Evolutionary conservation across 2,888 invertebrate genomes (phyloP).

Genomic region (Dasysyrphus tricinctus): DNA sequence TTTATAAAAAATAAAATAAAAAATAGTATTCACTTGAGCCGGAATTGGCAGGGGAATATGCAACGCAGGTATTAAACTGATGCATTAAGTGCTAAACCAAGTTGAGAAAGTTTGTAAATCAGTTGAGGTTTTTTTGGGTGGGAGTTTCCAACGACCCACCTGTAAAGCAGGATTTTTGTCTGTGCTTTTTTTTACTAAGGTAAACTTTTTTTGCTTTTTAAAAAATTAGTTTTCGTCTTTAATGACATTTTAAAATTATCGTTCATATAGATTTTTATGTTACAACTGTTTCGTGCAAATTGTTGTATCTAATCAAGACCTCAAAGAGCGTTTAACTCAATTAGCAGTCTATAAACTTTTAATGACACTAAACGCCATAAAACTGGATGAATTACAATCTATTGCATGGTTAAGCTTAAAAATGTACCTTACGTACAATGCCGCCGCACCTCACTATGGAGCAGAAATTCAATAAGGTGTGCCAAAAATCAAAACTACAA

Average conservation of each 20-base stretch:
- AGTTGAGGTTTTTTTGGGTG: neutral
- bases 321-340: neutral
- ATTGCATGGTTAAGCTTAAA: neutral
- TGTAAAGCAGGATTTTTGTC: neutral
- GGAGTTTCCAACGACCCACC: neutral
- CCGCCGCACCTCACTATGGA: neutral
- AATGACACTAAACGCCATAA: conserved; percentile 30
- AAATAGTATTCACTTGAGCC: neutral
- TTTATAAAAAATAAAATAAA: neutral
- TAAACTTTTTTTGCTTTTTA: no score
- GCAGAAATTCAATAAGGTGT: neutral
- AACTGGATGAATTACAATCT: conserved; percentile 43
- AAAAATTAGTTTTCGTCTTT: neutral
- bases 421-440: neutral
- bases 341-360: conserved; percentile 21
- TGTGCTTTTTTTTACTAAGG: neutral
- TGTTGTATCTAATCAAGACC: neutral
- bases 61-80: conserved; percentile 6
- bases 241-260: neutral
- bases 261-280: neutral
- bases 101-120: conserved; percentile 21
- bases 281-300: neutral
- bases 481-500: neutral
- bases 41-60: conserved; percentile 5
- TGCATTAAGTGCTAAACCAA: conserved; percentile 17